Base-by-base conservation (phyloP, 2,113 vertebrate species). In the Hoplias malabaricus region DNA sequence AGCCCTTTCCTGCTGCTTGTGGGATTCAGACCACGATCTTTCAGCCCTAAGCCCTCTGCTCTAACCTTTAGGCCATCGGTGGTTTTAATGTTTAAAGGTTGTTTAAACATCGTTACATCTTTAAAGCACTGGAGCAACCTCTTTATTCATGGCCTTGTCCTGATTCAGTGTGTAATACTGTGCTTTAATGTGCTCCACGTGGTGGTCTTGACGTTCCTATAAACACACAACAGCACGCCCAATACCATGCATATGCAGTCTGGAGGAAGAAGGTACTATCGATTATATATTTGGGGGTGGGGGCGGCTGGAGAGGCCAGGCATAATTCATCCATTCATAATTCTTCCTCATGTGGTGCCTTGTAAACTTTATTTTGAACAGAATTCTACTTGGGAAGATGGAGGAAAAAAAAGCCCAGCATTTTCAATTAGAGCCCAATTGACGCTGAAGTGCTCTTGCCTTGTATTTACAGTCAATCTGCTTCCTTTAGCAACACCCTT, bases 401-500 rank as follows among this genome's bases (percentile, higher is more conserved):
- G 8, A 48, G 14, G 36, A 34, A 73, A 62, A 62, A 36, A 34
- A 2, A 9, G 19, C 1, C 2, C 31, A 21, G 21, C 16, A 36
- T 36, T 23, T 71, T 74, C 40, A 48, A 21, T 62, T 73, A 43
- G 57, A 14, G n/a, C 21, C 6, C 27, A 33, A 59, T 54, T 31
- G 59, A 27, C 42, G 53, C 62, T 48, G 53, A 23, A 31, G 65
- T 50, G 19, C 50, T 68, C 48, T 31, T 16, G 14, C 33, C 43
- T 27, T 74, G 63, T 50, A 65, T 54, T 29, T 63, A 78, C 68
- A 65, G 53, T 21, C 23, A 8, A 27, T 9, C 23, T 54, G 11
- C 34, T 69, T 69, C 54, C 72, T 75, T 14, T 25, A 40, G 65
- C 57, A 43, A 75, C 54, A 33, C 19, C 25, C 43, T 54, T 69